These are phyloP conservation scores for Penaeus monodon DNA, from an alignment of 2,888 invertebrate genomes.

Conservation along the genomic window DNA sequence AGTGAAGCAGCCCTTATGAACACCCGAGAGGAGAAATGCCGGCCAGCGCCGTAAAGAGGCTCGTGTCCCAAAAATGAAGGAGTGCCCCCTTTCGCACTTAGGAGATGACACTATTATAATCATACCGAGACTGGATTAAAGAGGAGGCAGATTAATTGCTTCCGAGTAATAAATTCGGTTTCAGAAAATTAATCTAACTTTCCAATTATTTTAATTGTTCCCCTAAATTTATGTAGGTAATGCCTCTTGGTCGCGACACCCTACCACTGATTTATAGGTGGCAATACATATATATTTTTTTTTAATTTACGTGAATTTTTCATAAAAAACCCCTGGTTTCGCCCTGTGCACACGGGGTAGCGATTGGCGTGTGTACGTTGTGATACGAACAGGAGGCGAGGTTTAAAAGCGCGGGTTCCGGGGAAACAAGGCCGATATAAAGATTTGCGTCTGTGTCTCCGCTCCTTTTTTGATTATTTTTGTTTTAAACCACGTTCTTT, in stretches of 20 bases:
- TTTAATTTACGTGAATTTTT: neutral
- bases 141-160: constrained; percentile 35
- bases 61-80: too few species aligned
- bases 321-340: too few species aligned
- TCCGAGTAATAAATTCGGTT: constrained; percentile 35
- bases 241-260: constrained; percentile 42
- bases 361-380: too few species aligned
- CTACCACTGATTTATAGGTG: constrained; percentile 25
- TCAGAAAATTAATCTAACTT: constrained; percentile 49
- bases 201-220: constrained; percentile 47
- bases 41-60: rapidly evolving
- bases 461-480: too few species aligned
- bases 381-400: too few species aligned
- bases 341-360: too few species aligned
- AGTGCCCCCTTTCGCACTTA: neutral
- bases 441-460: too few species aligned
- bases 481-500: too few species aligned
- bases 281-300: neutral
- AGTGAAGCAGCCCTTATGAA: too few species aligned
- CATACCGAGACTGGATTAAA: constrained; percentile 23
- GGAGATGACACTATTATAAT: neutral
- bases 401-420: too few species aligned
- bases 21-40: too few species aligned
- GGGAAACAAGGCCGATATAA: too few species aligned
- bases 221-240: constrained; percentile 45